Conservation (phyloP, 2,888 invertebrate genomes). For the Hololepta plana region DNA sequence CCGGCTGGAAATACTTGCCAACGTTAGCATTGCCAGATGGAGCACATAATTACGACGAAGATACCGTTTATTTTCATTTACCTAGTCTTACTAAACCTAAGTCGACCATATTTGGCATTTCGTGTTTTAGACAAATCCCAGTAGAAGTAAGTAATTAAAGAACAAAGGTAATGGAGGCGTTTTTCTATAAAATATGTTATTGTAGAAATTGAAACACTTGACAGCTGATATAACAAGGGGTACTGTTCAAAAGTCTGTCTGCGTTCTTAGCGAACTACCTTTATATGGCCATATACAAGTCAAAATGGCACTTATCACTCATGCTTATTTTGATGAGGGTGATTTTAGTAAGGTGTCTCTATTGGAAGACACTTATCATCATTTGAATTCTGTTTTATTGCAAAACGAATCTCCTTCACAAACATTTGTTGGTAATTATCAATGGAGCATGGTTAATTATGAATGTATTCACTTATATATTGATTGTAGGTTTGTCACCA, state of each 20-base stretch:
- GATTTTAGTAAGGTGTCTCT: slow-evolving; percentile 79
- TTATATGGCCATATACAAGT: slow-evolving; percentile 89
- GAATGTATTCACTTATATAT: slow-evolving; percentile 3
- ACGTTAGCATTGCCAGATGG: slow-evolving; percentile 94
- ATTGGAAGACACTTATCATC: slow-evolving; percentile 80
- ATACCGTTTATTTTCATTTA: slow-evolving; percentile 90
- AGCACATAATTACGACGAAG: slow-evolving; percentile 89
- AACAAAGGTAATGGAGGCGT: background rate
- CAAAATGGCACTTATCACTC: slow-evolving; percentile 89
- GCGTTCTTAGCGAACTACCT: slow-evolving; percentile 79
- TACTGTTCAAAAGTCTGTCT: slow-evolving; percentile 96
- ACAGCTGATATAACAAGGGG: slow-evolving; percentile 93
- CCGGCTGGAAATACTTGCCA: slow-evolving; percentile 91
- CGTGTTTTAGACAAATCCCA: slow-evolving; percentile 94
- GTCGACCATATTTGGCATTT: slow-evolving; percentile 84
- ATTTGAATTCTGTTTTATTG: slow-evolving; percentile 69
- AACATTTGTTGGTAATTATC: slow-evolving; percentile 49
- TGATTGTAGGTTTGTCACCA: slow-evolving; percentile 56
- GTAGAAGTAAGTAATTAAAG: slow-evolving; percentile 51
- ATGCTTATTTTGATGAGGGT: slow-evolving; percentile 92
- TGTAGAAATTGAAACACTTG: slow-evolving; percentile 74
- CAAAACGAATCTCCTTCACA: slow-evolving; percentile 40
- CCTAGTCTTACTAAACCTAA: slow-evolving; percentile 73
- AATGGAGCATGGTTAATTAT: slow-evolving; percentile 5
- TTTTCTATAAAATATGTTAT: slow-evolving; percentile 12